These are phyloP conservation scores for Todus mexicanus DNA, from an alignment of 2,797 vertebrate genomes.

Conservation along the genomic window DNA sequence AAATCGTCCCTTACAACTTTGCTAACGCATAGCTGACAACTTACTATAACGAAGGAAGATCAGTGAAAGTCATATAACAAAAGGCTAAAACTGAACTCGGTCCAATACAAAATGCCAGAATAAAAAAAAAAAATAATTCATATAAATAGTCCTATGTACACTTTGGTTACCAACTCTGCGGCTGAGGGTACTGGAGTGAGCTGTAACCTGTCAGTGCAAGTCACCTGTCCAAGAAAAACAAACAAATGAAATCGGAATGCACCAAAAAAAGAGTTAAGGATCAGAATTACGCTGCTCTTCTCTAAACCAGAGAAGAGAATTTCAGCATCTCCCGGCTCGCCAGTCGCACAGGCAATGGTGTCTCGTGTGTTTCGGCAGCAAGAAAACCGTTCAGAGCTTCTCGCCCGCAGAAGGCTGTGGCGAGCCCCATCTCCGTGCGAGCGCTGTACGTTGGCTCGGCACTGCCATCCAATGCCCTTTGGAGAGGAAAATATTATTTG, in stretches of 20 bases:
- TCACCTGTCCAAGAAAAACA: conserved; percentile 26
- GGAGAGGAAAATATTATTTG: background rate
- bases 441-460: fast-evolving
- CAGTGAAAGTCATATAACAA: background rate
- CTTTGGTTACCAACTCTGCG: conserved; percentile 7
- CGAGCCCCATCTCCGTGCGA: background rate
- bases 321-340: background rate
- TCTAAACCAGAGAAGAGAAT: background rate
- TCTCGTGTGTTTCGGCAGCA: background rate
- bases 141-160: conserved; percentile 68
- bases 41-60: background rate
- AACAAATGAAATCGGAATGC: background rate
- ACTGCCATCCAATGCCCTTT: background rate
- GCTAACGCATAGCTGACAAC: background rate
- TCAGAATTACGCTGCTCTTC: background rate
- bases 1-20: background rate
- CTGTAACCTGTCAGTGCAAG: conserved; percentile 48
- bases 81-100: conserved; percentile 14
- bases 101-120: conserved; percentile 43
- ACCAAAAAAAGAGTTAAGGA: background rate
- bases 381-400: background rate
- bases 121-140: conserved; percentile 17
- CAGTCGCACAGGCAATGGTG: background rate
- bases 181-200: conserved; percentile 10
- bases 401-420: background rate